Percentiles rank a stretch among this genome's conserved stretches.
Conservation (phyloP, 2,113 vertebrate genomes). For the Alouatta palliata region DNA sequence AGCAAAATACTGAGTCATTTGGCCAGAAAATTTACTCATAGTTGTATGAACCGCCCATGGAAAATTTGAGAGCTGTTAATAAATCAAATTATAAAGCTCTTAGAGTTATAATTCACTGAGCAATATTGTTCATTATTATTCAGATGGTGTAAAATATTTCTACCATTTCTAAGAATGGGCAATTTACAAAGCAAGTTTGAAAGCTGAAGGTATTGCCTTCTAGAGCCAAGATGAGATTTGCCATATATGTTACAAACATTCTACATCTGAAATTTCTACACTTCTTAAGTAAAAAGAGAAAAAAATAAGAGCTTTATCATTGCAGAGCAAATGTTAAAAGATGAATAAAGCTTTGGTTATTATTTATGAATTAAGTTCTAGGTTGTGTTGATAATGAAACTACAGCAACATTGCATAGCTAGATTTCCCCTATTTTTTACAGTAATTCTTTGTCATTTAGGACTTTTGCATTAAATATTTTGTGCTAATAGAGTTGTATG, state of each 20-base stretch:
- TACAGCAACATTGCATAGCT: neutral
- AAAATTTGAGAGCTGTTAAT: constrained; percentile 66
- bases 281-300: constrained; percentile 25
- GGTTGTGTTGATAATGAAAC: constrained; percentile 1
- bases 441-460: neutral
- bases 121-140: constrained; percentile 64
- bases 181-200: constrained; percentile 60
- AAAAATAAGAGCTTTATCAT: neutral
- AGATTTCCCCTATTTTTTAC: neutral
- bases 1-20: constrained; percentile 71
- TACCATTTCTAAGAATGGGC: constrained; percentile 70
- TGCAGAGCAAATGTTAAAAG: neutral
- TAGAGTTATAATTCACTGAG: constrained; percentile 60
- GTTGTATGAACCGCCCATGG: constrained; percentile 59
- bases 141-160: constrained; percentile 37
- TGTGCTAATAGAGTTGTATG: constrained; percentile 18
- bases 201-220: constrained; percentile 61
- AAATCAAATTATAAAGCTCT: constrained; percentile 65
- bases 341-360: constrained; percentile 35
- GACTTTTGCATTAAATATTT: constrained; percentile 13
- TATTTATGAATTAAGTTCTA: constrained; percentile 16
- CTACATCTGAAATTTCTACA: neutral
- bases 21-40: constrained; percentile 64
- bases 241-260: constrained; percentile 34
- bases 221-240: constrained; percentile 49